phyloP scores from a whole-genome alignment of 2,888 invertebrate genomes.

The Sisyra nigra region DNA sequence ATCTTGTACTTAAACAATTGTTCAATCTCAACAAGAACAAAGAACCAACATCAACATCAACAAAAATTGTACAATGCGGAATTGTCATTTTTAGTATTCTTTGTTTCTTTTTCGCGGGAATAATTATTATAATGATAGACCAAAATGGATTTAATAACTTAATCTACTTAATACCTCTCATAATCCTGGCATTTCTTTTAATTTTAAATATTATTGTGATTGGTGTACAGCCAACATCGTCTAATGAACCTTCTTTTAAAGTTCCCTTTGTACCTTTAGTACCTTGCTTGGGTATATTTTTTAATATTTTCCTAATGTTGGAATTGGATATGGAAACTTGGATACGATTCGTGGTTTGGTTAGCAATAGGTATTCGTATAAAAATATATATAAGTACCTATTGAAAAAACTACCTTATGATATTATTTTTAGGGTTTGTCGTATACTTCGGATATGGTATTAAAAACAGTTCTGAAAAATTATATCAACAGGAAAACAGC shows the following conservation, averaged over 20 bases:
- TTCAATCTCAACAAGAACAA: constrained; percentile 58
- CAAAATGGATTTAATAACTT: constrained; percentile 13
- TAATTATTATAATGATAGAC: constrained; percentile 27
- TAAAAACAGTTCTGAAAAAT: no score
- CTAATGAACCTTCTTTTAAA: constrained; percentile 53
- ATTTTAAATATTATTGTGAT: constrained; percentile 40
- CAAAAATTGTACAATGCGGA: constrained; percentile 45
- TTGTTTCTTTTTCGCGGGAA: constrained; percentile 33
- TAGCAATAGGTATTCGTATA: constrained; percentile 63
- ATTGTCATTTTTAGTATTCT: constrained; percentile 36
- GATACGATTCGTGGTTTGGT: constrained; percentile 78
- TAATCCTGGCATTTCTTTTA: constrained; percentile 32
- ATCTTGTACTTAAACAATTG: constrained; percentile 33
- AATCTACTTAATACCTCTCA: constrained; percentile 22
- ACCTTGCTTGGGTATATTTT: constrained; percentile 68
- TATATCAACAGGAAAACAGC: no score
- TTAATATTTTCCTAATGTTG: constrained; percentile 83
- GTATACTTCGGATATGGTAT: no score
- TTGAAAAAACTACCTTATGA: no score
- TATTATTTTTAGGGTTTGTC: no score
- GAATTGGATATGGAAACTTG: constrained; percentile 74
- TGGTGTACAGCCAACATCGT: constrained; percentile 49
- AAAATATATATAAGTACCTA: no score
- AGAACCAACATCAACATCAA: constrained; percentile 45
- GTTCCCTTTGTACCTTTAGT: constrained; percentile 75